phyloP scores from a whole-genome alignment of 2,888 invertebrate genomes.

The Beris chalybata region DNA sequence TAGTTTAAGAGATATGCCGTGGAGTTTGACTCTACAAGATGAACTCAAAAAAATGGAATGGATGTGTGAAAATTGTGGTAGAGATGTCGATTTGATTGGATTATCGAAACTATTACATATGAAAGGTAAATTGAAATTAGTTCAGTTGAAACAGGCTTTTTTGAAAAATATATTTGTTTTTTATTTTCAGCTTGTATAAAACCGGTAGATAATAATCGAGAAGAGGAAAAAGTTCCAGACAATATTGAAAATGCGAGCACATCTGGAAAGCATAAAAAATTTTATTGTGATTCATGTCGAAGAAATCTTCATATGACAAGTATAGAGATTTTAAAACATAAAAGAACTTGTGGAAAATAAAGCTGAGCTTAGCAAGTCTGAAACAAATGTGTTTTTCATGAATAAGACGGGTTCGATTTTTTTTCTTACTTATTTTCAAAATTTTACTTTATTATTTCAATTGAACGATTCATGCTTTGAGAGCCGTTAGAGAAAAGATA shows the following conservation, averaged over 20 bases:
- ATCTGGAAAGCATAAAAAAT: constrained; percentile 54
- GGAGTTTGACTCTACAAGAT: constrained; percentile 66
- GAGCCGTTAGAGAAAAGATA: too few species aligned
- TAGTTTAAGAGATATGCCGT: constrained; percentile 68
- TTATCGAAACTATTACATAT: constrained; percentile 77
- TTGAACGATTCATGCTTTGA: too few species aligned
- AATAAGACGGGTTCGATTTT: too few species aligned
- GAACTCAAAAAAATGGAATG: constrained; percentile 67
- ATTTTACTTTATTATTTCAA: too few species aligned
- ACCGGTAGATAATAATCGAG: constrained; percentile 1
- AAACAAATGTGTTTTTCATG: too few species aligned
- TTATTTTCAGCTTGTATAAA: constrained; percentile 40
- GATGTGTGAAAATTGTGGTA: constrained; percentile 72
- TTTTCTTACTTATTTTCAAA: too few species aligned
- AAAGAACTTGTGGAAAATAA: constrained; percentile 61
- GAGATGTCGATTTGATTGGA: constrained; percentile 64
- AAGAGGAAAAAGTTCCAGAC: constrained; percentile 45
- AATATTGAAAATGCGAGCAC: neutral
- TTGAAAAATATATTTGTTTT: constrained; percentile 22
- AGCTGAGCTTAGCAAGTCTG: too few species aligned
- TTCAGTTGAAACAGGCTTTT: constrained; percentile 8
- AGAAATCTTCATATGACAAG: constrained; percentile 71
- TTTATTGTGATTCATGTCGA: constrained; percentile 73
- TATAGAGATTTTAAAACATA: constrained; percentile 85
- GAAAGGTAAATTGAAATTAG: constrained; percentile 24